Conservation (phyloP, 2,888 invertebrate species). For the Lochmaea capreae region DNA sequence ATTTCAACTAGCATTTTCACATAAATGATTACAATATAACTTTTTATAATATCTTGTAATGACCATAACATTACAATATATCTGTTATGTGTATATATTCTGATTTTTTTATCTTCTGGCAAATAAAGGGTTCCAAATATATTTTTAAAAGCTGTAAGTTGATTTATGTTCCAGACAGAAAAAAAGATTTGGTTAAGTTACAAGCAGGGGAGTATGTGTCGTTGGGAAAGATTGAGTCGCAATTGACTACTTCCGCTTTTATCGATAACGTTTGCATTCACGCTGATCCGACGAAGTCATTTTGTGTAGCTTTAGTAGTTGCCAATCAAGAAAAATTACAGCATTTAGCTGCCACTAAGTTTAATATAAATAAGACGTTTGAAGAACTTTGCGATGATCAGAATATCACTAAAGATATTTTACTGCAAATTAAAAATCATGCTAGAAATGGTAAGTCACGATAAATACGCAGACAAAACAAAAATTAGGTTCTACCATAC, state of each 20-base stretch:
- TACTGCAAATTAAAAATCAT: conserved; percentile 83
- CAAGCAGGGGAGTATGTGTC: conserved; percentile 98
- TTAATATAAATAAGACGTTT: conserved; percentile 65
- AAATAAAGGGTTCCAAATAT: neutral
- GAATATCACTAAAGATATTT: conserved; percentile 81
- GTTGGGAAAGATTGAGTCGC: conserved; percentile 94
- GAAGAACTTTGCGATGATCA: conserved; percentile 81
- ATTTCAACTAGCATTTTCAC: no score
- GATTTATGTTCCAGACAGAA: conserved; percentile 80
- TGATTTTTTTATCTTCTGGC: no score
- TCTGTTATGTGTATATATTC: conserved; percentile 27
- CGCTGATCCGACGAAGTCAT: conserved; percentile 86
- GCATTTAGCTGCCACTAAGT: conserved; percentile 71
- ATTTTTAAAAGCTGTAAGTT: neutral
- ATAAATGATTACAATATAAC: no score
- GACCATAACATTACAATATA: no score
- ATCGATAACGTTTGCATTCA: conserved; percentile 98
- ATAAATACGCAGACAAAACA: no score
- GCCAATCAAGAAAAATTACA: conserved; percentile 79
- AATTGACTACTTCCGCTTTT: conserved; percentile 90
- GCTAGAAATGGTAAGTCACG: conserved; percentile 80
- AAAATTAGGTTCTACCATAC: no score
- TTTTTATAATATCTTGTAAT: no score
- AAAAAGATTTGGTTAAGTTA: conserved; percentile 97
- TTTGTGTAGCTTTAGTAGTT: conserved; percentile 90